Evolutionary conservation across 2,888 invertebrate genomes (phyloP), one percentile per base, ranked within the genome.

Genomic region (Cremastobaeus sp.): DNA sequence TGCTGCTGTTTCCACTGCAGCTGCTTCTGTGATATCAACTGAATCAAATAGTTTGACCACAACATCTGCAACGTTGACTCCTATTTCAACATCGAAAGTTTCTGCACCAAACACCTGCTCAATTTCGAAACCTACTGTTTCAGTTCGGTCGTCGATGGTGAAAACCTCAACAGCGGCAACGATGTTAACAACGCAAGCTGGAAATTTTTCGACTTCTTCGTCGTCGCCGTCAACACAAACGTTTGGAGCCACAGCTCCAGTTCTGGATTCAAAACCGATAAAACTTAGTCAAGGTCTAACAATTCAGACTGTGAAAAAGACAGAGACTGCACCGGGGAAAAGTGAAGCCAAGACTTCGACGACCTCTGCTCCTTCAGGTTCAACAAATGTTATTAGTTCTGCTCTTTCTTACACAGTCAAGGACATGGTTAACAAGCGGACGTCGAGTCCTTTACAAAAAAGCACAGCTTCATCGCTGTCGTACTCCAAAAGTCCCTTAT

Each of bases 341-440:
- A 50, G 12, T 12, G 48, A 1, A 28, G 17, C 3, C 0, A 64
- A 54, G 17, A 3, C 48, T 3, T 14, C 57, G 1, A 39, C 30
- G 2, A 32, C 60, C 0, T 20, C 20, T 21, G 15, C 20, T 14
- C 15, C 65, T 35, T 20, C 17, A 9, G 14, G 32, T 17, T 45
- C 57, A 32, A 39, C 70, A 20, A 78, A 52, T 50, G 73, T 66
- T 8, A 71, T 62, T 11, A 68, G 62, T 1, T 39, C 80, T 5
- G 77, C 76, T 1, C 82, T 82, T 68, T 79, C 84, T 0, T 82
- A 82, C 20, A 80, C 79, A 1, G 79, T 83, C 9, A 83, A 83
- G 20, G 81, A 83, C 62, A 52, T 64, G 39, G 47, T 76, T 5
- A 60, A 47, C 20, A 71, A 65, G 47, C 35, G 11, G 17, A 57